Evolutionary conservation across 2,888 invertebrate genomes (phyloP).

Genomic region (Pristionchus fissidentatus): DNA sequence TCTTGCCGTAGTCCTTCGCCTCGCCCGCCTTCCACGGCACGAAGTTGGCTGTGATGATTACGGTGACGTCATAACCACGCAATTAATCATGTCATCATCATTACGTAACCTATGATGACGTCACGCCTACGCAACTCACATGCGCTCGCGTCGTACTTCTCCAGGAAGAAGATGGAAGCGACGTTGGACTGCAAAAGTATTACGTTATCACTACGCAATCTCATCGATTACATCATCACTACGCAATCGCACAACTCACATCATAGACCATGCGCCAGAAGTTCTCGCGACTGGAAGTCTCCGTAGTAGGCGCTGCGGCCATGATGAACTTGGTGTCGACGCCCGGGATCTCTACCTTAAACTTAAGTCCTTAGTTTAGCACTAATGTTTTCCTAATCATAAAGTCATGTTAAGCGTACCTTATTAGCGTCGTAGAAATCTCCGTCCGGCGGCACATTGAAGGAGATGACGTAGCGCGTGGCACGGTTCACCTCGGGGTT

Average conservation of each 20-base stretch:
- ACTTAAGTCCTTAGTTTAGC: not conserved
- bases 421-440: conserved; percentile 36
- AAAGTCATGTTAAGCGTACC: not conserved
- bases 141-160: not conserved
- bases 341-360: conserved; percentile 9
- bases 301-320: conserved; percentile 6
- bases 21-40: conserved; percentile 32
- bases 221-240: no score
- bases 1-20: conserved; percentile 28
- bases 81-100: conserved; percentile 30
- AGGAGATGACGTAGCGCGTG: conserved; percentile 30
- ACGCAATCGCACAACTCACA: no score
- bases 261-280: conserved; percentile 41
- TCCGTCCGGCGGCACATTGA: conserved; percentile 41
- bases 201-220: no score
- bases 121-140: not conserved
- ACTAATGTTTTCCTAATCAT: not conserved
- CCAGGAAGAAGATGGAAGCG: conserved; percentile 19
- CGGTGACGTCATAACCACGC: not conserved
- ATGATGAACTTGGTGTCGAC: conserved; percentile 32
- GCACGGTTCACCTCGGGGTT: conserved; percentile 29
- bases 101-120: no score
- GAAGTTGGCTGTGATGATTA: conserved; percentile 17
- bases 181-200: conserved; percentile 2
- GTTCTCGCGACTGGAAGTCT: conserved; percentile 27